A percentile compares a stretch with the other conserved stretches of the same genome.
phyloP scores from a whole-genome alignment of 1,140 invertebrate genomes.

The Zaprionus capensis region DNA sequence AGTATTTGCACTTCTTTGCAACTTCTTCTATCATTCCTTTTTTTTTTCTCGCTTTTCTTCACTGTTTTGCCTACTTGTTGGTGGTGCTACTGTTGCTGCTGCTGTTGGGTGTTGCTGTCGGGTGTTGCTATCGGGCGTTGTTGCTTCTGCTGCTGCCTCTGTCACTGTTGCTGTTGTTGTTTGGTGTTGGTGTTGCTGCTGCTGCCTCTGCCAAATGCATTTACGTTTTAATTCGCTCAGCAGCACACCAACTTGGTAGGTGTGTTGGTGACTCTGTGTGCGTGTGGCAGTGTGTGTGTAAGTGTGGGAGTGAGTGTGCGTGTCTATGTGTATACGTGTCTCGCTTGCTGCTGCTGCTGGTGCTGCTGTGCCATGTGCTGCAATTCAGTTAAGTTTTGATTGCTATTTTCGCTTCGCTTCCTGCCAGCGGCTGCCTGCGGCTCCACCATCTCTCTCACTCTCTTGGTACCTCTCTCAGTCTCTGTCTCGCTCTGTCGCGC shows the following conservation, averaged over 20 bases:
- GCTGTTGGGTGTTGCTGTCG: background rate
- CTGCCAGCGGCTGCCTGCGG: slow-evolving; percentile 49
- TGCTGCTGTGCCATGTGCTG: slow-evolving; percentile 57
- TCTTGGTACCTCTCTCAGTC: background rate
- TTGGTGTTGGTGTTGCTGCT: slow-evolving; percentile 21
- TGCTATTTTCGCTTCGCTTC: slow-evolving; percentile 82
- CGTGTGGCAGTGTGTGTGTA: slow-evolving; percentile 1
- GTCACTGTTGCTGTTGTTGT: slow-evolving; percentile 3
- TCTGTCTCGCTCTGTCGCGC: background rate
- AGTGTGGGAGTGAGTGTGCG: slow-evolving; percentile 2
- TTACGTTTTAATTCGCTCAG: slow-evolving; percentile 77
- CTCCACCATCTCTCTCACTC: background rate
- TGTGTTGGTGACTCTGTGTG: background rate
- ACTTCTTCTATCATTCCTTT: background rate
- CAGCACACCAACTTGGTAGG: slow-evolving; percentile 49
- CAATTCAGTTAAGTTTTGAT: slow-evolving; percentile 83
- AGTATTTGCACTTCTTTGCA: slow-evolving; percentile 9
- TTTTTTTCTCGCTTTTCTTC: background rate
- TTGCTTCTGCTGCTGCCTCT: background rate
- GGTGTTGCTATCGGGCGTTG: background rate
- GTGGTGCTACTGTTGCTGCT: slow-evolving; percentile 21
- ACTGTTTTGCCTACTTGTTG: slow-evolving; percentile 10
- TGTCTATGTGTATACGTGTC: background rate
- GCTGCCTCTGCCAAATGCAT: slow-evolving; percentile 63
- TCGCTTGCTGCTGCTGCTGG: slow-evolving; percentile 4